Evolutionary conservation across 2,797 vertebrate genomes (phyloP).

Genomic region (Cynopterus sphinx): DNA sequence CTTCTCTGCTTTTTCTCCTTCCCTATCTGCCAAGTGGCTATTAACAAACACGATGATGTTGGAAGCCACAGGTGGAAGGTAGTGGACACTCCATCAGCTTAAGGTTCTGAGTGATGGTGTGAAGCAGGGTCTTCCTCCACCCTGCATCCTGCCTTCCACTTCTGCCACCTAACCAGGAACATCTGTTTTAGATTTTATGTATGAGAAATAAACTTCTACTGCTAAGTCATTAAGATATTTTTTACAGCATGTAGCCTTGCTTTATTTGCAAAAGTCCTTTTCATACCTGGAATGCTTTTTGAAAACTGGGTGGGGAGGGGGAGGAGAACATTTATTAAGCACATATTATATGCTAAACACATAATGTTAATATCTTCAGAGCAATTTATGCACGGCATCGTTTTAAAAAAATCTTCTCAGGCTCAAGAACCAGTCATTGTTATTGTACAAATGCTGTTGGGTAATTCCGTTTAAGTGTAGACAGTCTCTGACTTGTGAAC

Average conservation of each 20-base stretch:
- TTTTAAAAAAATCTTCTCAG: background rate
- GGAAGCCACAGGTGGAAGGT: background rate
- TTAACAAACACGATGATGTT: background rate
- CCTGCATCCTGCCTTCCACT: background rate
- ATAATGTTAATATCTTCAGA: background rate
- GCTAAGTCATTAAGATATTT: background rate
- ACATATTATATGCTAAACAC: background rate
- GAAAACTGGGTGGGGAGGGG: background rate
- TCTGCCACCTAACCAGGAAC: background rate
- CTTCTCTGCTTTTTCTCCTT: background rate
- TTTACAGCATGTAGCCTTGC: background rate
- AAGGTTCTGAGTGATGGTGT: background rate
- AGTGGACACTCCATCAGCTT: background rate
- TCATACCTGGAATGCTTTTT: background rate
- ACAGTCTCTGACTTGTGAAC: background rate
- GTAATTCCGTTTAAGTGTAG: background rate
- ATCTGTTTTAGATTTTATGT: background rate
- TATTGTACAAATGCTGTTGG: background rate
- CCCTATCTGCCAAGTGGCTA: background rate
- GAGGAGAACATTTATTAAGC: background rate
- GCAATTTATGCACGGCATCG: background rate
- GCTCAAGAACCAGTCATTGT: background rate
- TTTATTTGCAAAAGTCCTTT: background rate
- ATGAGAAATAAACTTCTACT: background rate
- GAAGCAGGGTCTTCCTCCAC: background rate